These are phyloP conservation scores for Camponotus floridanus DNA, from an alignment of 1,140 invertebrate species.

Conservation along the genomic window DNA sequence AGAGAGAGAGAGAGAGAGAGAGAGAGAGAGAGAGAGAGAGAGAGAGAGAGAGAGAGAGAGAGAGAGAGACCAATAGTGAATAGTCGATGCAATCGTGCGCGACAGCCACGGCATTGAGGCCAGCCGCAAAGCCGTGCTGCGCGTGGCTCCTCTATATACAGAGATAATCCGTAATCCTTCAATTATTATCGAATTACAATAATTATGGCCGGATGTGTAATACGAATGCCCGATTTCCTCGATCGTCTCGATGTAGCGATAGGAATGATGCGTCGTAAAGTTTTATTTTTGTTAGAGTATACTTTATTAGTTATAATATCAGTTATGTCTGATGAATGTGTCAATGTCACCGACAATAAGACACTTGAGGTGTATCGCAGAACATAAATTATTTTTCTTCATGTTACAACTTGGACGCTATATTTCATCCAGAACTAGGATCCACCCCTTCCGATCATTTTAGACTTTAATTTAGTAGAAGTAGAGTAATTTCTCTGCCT, in stretches of 20 bases:
- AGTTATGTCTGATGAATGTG: too few relatives aligned
- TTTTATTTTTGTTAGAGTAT: neutral
- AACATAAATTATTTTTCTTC: slow-evolving; percentile 10
- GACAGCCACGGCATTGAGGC: slow-evolving; percentile 60
- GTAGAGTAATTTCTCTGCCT: neutral
- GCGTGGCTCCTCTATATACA: slow-evolving; percentile 53
- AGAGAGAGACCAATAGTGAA: slow-evolving; percentile 56
- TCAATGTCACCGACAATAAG: neutral
- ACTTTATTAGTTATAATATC: neutral
- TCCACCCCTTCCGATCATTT: slow-evolving; percentile 2
- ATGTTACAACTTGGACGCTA: neutral
- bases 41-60: too few relatives aligned
- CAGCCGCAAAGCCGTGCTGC: slow-evolving; percentile 66
- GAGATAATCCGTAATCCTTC: slow-evolving; percentile 80
- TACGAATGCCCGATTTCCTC: slow-evolving; percentile 1
- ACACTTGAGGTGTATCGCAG: neutral
- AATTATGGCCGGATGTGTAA: slow-evolving; percentile 63
- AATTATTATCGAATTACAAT: slow-evolving; percentile 82
- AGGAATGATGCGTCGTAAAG: neutral
- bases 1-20: too few relatives aligned
- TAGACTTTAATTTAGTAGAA: slow-evolving; percentile 47
- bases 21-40: too few relatives aligned
- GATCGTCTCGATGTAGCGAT: neutral
- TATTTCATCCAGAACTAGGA: neutral
- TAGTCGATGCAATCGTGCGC: slow-evolving; percentile 65